These are phyloP conservation scores for Pandemis cinnamomeana DNA, from an alignment of 2,888 invertebrate species.

Conservation along the genomic window DNA sequence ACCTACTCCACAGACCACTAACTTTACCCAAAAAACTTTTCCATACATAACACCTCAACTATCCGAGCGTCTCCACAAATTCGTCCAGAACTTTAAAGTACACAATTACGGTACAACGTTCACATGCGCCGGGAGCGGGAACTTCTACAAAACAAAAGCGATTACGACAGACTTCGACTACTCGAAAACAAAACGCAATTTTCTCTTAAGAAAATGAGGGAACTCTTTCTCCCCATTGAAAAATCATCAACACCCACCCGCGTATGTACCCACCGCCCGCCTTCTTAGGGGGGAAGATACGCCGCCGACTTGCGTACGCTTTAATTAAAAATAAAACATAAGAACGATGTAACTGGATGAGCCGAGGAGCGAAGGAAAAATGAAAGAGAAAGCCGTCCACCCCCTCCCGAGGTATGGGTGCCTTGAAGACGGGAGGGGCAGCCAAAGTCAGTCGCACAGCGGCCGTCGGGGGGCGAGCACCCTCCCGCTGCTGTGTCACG, in stretches of 20 bases:
- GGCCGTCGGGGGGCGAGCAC: constrained; percentile 74
- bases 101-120: constrained; percentile 75
- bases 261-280: constrained; percentile 73
- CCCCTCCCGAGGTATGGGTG: constrained; percentile 62
- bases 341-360: constrained; percentile 85
- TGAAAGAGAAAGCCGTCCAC: constrained; percentile 84
- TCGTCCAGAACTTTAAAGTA: constrained; percentile 76
- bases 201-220: constrained; percentile 85
- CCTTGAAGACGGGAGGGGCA: constrained; percentile 58
- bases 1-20: constrained; percentile 15
- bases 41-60: constrained; percentile 68
- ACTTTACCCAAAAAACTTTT: constrained; percentile 48
- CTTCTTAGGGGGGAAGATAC: constrained; percentile 76
- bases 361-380: constrained; percentile 85
- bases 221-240: constrained; percentile 85
- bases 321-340: constrained; percentile 86
- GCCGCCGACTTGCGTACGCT: constrained; percentile 85
- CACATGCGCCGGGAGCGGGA: constrained; percentile 75
- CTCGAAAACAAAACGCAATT: constrained; percentile 85
- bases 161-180: constrained; percentile 84
- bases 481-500: constrained; percentile 79
- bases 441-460: constrained; percentile 78
- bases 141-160: constrained; percentile 82
- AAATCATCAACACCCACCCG: constrained; percentile 84
- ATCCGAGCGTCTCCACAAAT: constrained; percentile 67